A percentile compares a stretch with the other conserved stretches of the same genome.
Conservation (phyloP, 1,140 invertebrate species). For the Caenorhabditis brenneri region DNA sequence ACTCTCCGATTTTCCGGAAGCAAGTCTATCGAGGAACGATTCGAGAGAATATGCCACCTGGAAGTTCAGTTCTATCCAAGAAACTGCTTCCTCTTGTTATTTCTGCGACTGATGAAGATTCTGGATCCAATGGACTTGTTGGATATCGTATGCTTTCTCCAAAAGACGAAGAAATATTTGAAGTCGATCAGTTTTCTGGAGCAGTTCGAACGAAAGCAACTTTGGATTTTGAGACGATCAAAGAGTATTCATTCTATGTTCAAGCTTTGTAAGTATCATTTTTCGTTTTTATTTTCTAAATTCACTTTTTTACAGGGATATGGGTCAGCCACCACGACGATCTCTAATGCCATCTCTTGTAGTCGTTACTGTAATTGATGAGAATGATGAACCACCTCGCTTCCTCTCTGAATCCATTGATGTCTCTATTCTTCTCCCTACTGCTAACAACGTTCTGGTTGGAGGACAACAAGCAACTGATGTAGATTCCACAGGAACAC, state of each 20-base stretch:
- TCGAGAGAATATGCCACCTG: constrained; percentile 50
- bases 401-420: constrained; percentile 86
- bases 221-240: constrained; percentile 55
- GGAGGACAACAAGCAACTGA: constrained; percentile 38
- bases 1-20: constrained; percentile 81
- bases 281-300: not conserved
- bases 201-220: constrained; percentile 52
- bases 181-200: constrained; percentile 57
- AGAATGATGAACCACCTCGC: constrained; percentile 91
- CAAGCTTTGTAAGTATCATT: constrained; percentile 43
- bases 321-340: constrained; percentile 53
- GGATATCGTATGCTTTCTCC: constrained; percentile 83
- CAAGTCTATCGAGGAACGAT: constrained; percentile 75
- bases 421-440: constrained; percentile 34
- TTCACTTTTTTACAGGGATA: constrained; percentile 51
- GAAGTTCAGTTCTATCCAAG: constrained; percentile 44
- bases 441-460: constrained; percentile 40
- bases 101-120: constrained; percentile 89
- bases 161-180: constrained; percentile 55
- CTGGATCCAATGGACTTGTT: constrained; percentile 89
- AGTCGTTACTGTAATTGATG: constrained; percentile 80
- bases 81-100: constrained; percentile 73
- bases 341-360: constrained; percentile 66
- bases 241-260: constrained; percentile 55
- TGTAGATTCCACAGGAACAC: constrained; percentile 40